Evolutionary conservation across 2,888 invertebrate genomes (phyloP).

Genomic region (Pyrocoelia pectoralis): DNA sequence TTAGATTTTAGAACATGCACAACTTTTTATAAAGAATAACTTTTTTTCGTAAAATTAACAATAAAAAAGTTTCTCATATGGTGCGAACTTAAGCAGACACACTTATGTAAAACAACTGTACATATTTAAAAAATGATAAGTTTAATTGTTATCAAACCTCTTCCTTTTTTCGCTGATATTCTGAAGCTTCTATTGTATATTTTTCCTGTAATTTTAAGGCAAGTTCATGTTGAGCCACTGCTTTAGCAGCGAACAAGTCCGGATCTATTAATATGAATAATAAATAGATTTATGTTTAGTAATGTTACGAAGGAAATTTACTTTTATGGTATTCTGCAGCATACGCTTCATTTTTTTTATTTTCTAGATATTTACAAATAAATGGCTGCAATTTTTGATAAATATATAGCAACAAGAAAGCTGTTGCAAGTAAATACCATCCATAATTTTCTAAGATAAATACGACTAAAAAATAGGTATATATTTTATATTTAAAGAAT

Average conservation of each 20-base stretch:
- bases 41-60: no score
- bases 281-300: not conserved
- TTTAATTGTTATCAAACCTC: conserved; percentile 48
- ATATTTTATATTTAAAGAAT: not conserved
- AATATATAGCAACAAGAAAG: conserved; percentile 49
- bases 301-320: conserved; percentile 39
- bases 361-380: conserved; percentile 52
- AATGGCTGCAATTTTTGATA: conserved; percentile 53
- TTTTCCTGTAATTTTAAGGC: conserved; percentile 59
- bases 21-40: no score
- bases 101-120: no score
- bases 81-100: no score
- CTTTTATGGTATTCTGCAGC: conserved; percentile 61
- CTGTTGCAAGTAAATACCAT: conserved; percentile 56
- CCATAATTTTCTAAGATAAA: conserved; percentile 50
- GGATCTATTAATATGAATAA: conserved; percentile 53
- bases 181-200: conserved; percentile 52
- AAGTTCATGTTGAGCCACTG: conserved; percentile 55
- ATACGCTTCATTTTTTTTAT: conserved; percentile 56
- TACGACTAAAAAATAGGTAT: conserved; percentile 38
- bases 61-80: no score
- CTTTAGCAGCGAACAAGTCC: conserved; percentile 54
- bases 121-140: not conserved
- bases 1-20: no score
- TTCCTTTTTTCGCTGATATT: conserved; percentile 53